Evolutionary conservation across 2,113 vertebrate species (phyloP).

Genomic region (Mastomys natalensis): DNA sequence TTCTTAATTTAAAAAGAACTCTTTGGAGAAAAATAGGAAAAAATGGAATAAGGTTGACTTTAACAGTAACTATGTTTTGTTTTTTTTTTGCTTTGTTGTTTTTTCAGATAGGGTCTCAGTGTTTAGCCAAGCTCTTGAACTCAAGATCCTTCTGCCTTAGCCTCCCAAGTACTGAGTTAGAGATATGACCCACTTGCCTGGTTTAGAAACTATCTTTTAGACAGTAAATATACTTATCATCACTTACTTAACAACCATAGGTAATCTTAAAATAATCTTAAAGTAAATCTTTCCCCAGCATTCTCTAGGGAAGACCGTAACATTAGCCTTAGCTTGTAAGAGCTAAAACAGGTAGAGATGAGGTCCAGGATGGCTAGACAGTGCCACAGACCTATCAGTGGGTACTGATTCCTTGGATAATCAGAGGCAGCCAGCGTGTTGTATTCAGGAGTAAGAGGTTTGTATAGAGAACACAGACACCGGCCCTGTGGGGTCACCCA

Average conservation of each 20-base stretch:
- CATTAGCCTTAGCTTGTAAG: background rate
- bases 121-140: background rate
- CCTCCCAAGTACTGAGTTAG: background rate
- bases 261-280: slow-evolving; percentile 29
- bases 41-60: slow-evolving; percentile 6
- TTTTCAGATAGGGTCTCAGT: background rate
- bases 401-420: background rate
- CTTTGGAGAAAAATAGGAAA: slow-evolving; percentile 18
- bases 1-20: slow-evolving; percentile 15
- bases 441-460: background rate
- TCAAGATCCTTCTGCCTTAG: background rate
- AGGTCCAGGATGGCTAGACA: background rate
- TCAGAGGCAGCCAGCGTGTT: background rate
- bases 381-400: background rate
- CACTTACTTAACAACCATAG: background rate
- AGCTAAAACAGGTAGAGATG: background rate
- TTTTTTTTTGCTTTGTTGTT: too few species aligned
- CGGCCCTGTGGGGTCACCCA: background rate
- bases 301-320: background rate
- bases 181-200: background rate
- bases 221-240: slow-evolving; percentile 41
- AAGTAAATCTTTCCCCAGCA: slow-evolving; percentile 3
- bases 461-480: background rate
- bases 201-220: background rate
- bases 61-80: slow-evolving; percentile 2